Evolutionary conservation across 2,113 vertebrate genomes (phyloP), one percentile per base, ranked within the genome.

Genomic region (Zeus faber): DNA sequence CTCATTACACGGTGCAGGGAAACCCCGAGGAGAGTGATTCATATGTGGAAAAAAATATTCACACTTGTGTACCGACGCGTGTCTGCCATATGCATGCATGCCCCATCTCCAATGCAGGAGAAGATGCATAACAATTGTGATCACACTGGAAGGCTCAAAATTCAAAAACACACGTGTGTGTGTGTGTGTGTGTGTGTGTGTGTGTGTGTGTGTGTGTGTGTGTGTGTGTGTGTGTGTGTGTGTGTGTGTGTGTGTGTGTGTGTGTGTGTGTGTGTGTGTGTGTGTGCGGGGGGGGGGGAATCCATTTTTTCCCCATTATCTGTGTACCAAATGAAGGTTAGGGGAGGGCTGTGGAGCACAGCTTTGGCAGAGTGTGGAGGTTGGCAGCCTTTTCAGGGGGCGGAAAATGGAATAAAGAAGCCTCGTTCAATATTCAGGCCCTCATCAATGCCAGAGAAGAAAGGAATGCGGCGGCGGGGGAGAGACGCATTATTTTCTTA

Each of bases 261-360:
- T 3, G 11, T n/a, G n/a, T 16, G 37, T 40, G n/a, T 17, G 35
- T 40, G 37, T n/a, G 37, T 17, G 37, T 1, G 7, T 8, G 13
- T 5, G 37, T 40, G 11, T 5, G 65, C 9, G 54, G 62, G 70
- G 67, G 65, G 49, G 41, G 49, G 26, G 57, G 54, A 62, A 31
- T 18, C 33, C 62, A 61, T 72, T 60, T 74, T 84, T 77, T 71
- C 55, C 65, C 77, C 70, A 78, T 86, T 82, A 76, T 84, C 67
- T 69, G 58, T 43, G 58, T 68, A 65, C 81, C 74, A 84, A 77
- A 81, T 58, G 76, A 75, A 81, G 84, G 80, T 81, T 80, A 77
- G 62, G 56, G 62, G 67, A 62, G 10, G 59, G 61, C 62, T 58
- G 75, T 79, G 73, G 74, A 64, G 33, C 8, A 21, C 35, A 50